Base-by-base conservation (phyloP, 2,113 vertebrate species). In the Amblyornis subalaris region DNA sequence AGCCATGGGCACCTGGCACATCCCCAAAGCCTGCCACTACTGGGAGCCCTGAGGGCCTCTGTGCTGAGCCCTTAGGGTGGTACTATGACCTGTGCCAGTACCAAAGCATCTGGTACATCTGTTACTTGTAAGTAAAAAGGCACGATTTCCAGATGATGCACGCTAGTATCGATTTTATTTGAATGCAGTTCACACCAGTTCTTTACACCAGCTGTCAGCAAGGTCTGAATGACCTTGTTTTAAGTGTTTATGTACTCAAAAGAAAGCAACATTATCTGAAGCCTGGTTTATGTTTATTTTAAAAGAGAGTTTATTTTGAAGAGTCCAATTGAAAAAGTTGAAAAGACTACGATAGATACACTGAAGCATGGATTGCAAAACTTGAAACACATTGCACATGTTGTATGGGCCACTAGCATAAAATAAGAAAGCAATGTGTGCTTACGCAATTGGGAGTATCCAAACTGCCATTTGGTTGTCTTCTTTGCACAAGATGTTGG, bases 291-390 rank as follows among this genome's bases (percentile, higher is more conserved):
- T 58, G 58, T 88, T 96, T 91, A 77, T 91, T 92, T 95, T 82
- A n/a, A 88, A 96, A 95, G 87, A 91, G 42, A 35, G 40, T 91
- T 96, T 96, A 81, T 95, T 96, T 95, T 89, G 85, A 94, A 72
- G 20, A 91, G 36, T 72, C 66, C 0, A 1, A 82, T 29, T 61
- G 77, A 76, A 20, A 76, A 91, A 77, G 44, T 71, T 85, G 88
- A 70, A 70, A 89, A 90, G 74, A 66, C 71, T 58, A 54, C 71
- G 81, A 93, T 4, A 89, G 77, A 95, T 55, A 67, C 42, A 70
- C 35, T 60, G 55, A 94, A 70, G 71, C 11, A 1, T 40, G 60
- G 31, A 91, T n/a, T 89, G 87, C 67, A 85, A 85, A 91, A 89
- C 33, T 74, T 40, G 35, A 83, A 95, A 83, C 66, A 66, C 4